A percentile compares a stretch with the other conserved stretches of the same genome.
These are phyloP conservation scores for Flexamia atlantica DNA, from an alignment of 2,888 invertebrate species.

Conservation along the genomic window DNA sequence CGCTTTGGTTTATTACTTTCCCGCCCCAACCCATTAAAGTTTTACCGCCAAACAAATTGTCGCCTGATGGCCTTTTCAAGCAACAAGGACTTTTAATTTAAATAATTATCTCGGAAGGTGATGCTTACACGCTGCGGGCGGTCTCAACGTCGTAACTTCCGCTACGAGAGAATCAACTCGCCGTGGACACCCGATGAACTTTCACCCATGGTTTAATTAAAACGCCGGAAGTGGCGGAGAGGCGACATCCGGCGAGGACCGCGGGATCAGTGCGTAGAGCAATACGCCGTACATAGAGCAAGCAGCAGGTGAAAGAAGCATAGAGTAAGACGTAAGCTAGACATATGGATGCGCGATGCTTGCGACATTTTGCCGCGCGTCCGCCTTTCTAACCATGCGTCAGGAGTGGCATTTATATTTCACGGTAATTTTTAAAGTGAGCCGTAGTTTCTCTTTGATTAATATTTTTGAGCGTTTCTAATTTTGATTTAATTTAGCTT, in stretches of 20 bases:
- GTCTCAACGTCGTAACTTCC: not conserved
- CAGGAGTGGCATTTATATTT: not conserved
- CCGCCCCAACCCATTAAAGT: too few species aligned
- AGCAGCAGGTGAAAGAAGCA: not conserved
- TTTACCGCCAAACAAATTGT: too few species aligned
- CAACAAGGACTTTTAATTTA: constrained; percentile 6
- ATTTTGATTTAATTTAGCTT: not conserved
- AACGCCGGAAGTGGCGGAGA: not conserved
- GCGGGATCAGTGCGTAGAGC: too few species aligned
- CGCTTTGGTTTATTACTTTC: too few species aligned
- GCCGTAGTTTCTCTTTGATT: not conserved
- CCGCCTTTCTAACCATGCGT: not conserved
- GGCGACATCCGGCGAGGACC: not conserved
- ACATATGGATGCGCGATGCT: not conserved
- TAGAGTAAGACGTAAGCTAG: not conserved
- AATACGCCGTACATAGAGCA: not conserved
- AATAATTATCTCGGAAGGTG: constrained; percentile 7
- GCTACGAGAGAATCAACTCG: not conserved
- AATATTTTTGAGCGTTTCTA: not conserved
- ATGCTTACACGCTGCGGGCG: not conserved
- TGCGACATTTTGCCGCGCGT: constrained; percentile 1
- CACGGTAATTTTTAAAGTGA: not conserved
- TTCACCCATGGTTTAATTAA: constrained; percentile 4
- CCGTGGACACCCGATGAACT: not conserved
- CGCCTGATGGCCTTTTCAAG: not conserved